Conservation (phyloP, 2,797 vertebrate species). For the Eulemur rubriventer region DNA sequence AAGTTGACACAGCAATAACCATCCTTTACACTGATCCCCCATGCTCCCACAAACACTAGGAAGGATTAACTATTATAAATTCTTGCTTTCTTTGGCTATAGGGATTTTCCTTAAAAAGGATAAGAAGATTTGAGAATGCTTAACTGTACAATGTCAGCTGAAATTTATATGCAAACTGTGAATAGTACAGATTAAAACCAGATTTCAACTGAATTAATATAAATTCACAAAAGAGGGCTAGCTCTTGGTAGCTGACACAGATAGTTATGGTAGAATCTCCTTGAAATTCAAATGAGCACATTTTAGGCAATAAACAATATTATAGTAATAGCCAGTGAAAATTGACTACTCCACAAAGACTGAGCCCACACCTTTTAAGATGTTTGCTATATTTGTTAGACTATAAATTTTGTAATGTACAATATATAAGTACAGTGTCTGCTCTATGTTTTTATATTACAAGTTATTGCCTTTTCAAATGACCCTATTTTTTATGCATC, state of each 20-base stretch:
- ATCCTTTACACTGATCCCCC: conserved; percentile 51
- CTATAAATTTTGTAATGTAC: background rate
- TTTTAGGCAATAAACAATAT: background rate
- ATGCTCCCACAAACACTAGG: background rate
- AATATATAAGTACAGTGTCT: background rate
- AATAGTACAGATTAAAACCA: conserved; percentile 13
- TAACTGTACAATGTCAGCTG: background rate
- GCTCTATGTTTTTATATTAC: background rate
- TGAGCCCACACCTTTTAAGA: background rate
- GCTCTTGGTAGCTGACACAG: background rate
- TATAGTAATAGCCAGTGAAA: background rate
- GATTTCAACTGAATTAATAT: conserved; percentile 29
- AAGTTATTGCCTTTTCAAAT: background rate
- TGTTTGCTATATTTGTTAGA: background rate
- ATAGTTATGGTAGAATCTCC: background rate
- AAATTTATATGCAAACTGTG: conserved; percentile 10
- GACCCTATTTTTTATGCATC: background rate
- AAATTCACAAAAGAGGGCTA: background rate
- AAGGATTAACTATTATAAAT: conserved; percentile 61
- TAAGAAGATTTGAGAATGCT: conserved; percentile 48
- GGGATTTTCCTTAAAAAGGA: conserved; percentile 34
- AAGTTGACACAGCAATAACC: conserved; percentile 60
- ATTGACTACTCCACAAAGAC: background rate
- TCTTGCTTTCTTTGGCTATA: conserved; percentile 43
- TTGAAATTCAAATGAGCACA: background rate